A percentile compares a stretch with the other conserved stretches of the same genome.
These are phyloP conservation scores for Spilosoma lubricipeda DNA, from an alignment of 2,888 invertebrate species.

Conservation along the genomic window DNA sequence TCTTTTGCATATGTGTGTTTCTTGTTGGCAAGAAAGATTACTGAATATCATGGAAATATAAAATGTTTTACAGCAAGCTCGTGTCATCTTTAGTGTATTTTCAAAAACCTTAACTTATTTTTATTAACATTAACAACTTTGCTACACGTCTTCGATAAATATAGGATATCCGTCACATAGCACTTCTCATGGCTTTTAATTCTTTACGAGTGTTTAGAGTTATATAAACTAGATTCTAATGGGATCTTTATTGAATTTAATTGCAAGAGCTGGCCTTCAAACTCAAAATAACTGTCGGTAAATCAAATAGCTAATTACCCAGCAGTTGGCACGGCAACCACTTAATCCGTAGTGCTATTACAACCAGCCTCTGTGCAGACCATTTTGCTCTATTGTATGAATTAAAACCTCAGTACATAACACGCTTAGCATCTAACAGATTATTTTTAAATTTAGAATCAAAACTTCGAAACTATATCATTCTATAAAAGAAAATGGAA, in stretches of 20 bases:
- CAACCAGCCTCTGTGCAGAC: background rate
- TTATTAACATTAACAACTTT: too few relatives aligned
- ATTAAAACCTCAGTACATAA: background rate
- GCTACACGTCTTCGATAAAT: background rate
- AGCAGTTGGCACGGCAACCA: background rate
- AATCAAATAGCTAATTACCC: conserved; percentile 21
- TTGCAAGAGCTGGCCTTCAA: conserved; percentile 2
- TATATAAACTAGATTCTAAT: conserved; percentile 3
- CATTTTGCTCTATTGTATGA: background rate
- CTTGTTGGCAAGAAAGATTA: background rate
- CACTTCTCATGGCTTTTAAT: background rate
- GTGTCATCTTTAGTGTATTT: background rate
- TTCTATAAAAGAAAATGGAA: too few relatives aligned
- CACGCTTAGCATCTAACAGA: background rate
- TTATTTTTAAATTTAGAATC: background rate
- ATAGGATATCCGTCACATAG: background rate
- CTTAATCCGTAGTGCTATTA: background rate
- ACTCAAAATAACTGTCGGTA: background rate
- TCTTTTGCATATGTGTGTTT: background rate
- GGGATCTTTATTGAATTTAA: conserved; percentile 7
- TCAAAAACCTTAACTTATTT: background rate
- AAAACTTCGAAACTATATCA: too few relatives aligned
- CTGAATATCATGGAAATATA: background rate
- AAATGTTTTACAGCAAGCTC: background rate
- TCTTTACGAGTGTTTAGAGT: background rate